These are phyloP conservation scores for Halyomorpha halys DNA, from an alignment of 1,140 invertebrate species.

Conservation along the genomic window DNA sequence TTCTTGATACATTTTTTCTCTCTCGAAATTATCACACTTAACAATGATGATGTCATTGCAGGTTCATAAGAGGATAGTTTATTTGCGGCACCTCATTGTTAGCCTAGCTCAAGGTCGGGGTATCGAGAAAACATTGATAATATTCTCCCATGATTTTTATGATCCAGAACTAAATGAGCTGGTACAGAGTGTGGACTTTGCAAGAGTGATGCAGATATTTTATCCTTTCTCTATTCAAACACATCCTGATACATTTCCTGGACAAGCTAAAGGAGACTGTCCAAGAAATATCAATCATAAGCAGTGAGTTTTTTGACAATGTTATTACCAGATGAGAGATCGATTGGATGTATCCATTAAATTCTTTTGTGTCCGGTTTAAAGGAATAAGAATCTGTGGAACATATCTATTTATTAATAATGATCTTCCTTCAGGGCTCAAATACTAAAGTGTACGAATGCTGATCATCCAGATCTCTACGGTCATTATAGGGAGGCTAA, in stretches of 20 bases:
- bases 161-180: slow-evolving; percentile 85
- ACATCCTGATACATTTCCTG: slow-evolving; percentile 83
- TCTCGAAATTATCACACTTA: too few species aligned
- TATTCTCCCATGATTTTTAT: slow-evolving; percentile 94
- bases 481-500: slow-evolving; percentile 95
- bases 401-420: too few species aligned
- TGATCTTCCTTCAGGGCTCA: slow-evolving; percentile 56
- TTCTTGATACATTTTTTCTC: too few species aligned
- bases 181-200: slow-evolving; percentile 60
- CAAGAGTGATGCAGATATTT: slow-evolving; percentile 84
- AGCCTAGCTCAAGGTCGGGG: slow-evolving; percentile 77
- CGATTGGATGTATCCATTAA: too few species aligned
- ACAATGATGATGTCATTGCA: slow-evolving; percentile 42
- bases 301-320: slow-evolving; percentile 56
- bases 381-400: too few species aligned
- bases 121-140: slow-evolving; percentile 77
- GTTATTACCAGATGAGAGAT: too few species aligned
- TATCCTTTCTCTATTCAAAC: slow-evolving; percentile 94
- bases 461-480: slow-evolving; percentile 83
- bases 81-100: slow-evolving; percentile 83
- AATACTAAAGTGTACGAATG: slow-evolving; percentile 76
- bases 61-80: slow-evolving; percentile 87
- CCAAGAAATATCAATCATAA: slow-evolving; percentile 79
- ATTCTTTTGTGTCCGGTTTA: too few species aligned
- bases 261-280: slow-evolving; percentile 86